A percentile compares a stretch with the other conserved stretches of the same genome.
Evolutionary conservation across 2,888 invertebrate genomes (phyloP).

Genomic region (Drosophila pegasa): DNA sequence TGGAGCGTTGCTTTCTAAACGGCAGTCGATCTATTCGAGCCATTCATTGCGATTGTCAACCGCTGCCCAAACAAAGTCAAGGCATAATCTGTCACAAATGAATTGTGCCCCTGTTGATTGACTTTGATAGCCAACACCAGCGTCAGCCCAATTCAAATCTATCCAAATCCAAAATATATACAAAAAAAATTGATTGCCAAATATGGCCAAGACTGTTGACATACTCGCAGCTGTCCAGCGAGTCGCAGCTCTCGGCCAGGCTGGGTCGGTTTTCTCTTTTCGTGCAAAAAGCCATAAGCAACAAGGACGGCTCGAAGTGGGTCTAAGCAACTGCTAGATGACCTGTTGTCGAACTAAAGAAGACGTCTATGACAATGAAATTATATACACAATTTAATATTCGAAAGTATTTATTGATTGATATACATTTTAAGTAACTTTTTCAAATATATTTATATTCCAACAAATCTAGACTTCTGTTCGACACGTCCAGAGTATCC

Average conservation of each 20-base stretch:
- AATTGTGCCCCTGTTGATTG: conserved; percentile 71
- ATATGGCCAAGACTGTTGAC: conserved; percentile 49
- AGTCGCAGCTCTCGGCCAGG: conserved; percentile 25
- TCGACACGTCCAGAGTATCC: conserved; percentile 9
- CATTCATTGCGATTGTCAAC: conserved; percentile 50
- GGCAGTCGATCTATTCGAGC: conserved; percentile 22
- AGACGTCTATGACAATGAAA: not conserved
- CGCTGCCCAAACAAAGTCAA: conserved; percentile 62
- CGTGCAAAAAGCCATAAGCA: conserved; percentile 32
- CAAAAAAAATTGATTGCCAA: conserved; percentile 45
- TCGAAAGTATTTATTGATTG: not conserved
- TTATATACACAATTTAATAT: not conserved
- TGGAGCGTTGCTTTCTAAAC: conserved; percentile 65
- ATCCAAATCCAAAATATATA: conserved; percentile 28
- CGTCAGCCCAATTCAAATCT: conserved; percentile 65
- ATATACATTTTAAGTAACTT: too few species aligned
- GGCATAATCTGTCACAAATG: conserved; percentile 78
- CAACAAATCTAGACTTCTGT: not conserved
- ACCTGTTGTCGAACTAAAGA: not conserved
- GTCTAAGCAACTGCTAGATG: not conserved
- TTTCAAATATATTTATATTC: not conserved
- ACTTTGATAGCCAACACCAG: conserved; percentile 66
- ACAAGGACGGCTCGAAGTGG: conserved; percentile 1
- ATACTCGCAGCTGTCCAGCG: conserved; percentile 28
- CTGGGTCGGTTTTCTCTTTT: conserved; percentile 67